Evolutionary conservation across 2,113 vertebrate genomes (phyloP).

Genomic region (Cyprinus carpio): DNA sequence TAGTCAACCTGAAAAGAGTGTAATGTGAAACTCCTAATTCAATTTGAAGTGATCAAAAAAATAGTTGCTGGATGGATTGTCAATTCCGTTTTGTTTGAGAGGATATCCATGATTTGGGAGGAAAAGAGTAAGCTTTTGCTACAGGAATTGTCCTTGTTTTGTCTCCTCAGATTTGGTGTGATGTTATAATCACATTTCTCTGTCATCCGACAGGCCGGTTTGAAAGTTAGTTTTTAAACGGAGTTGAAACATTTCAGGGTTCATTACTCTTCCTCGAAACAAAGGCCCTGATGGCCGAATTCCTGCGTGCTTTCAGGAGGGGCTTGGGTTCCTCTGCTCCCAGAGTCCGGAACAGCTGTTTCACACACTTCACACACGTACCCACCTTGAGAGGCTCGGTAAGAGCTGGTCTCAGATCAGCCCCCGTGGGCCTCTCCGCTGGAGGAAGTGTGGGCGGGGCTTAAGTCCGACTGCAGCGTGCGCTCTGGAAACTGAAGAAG

Average conservation of each 20-base stretch:
- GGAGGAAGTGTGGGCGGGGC: slow-evolving; percentile 11
- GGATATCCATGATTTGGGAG: not conserved
- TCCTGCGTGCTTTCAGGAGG: slow-evolving; percentile 24
- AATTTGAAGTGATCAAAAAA: not conserved
- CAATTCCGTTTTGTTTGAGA: not conserved
- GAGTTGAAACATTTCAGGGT: not conserved
- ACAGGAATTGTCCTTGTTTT: not conserved
- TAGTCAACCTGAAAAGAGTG: too few species aligned
- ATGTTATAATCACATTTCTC: not conserved
- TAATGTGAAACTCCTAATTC: not conserved
- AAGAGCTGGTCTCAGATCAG: slow-evolving; percentile 21
- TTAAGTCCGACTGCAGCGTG: not conserved
- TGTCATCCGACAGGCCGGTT: not conserved
- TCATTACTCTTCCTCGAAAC: slow-evolving; percentile 16
- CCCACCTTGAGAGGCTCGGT: slow-evolving; percentile 16
- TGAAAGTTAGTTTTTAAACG: not conserved
- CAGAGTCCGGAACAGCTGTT: slow-evolving; percentile 29
- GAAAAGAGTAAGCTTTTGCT: not conserved
- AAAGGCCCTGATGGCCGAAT: slow-evolving; percentile 13
- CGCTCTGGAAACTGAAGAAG: slow-evolving; percentile 17
- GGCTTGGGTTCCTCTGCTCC: slow-evolving; percentile 30
- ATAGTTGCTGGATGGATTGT: not conserved
- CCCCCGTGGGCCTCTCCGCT: not conserved
- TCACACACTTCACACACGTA: slow-evolving; percentile 19
- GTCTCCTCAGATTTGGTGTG: not conserved